phyloP scores from a whole-genome alignment of 2,113 vertebrate species.

The Cyanistes caeruleus region DNA sequence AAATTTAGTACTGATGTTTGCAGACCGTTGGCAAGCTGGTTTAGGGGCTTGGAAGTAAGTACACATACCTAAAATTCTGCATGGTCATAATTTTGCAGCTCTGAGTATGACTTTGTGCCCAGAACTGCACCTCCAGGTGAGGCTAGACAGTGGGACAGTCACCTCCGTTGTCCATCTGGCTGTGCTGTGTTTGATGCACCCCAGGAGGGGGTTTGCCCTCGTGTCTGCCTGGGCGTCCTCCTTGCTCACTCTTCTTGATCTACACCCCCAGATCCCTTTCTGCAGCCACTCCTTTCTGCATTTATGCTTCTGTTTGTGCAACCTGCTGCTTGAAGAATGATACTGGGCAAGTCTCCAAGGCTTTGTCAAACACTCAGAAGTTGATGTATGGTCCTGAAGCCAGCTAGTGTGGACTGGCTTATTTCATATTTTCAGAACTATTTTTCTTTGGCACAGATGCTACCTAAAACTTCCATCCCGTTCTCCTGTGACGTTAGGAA shows the following conservation, averaged over 20 bases:
- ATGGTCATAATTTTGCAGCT: not conserved
- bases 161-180: not conserved
- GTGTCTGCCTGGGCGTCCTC: not conserved
- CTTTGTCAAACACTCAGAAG: not conserved
- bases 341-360: not conserved
- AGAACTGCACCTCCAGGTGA: not conserved
- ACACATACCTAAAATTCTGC: not conserved
- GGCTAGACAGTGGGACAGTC: accelerated
- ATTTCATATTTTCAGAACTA: not conserved
- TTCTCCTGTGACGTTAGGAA: not conserved
- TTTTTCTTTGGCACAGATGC: not conserved
- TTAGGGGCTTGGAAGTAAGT: conserved; percentile 94
- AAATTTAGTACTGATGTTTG: conserved; percentile 96
- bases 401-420: not conserved
- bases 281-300: not conserved
- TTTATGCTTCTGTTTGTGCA: not conserved
- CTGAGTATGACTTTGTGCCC: not conserved
- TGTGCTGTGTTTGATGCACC: not conserved
- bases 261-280: not conserved
- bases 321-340: not conserved
- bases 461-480: not conserved
- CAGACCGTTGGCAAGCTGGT: conserved; percentile 95
- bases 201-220: not conserved
- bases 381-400: not conserved
- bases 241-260: not conserved